Base-by-base conservation (phyloP, 2,888 invertebrate genomes). In the Acleris emargana region DNA sequence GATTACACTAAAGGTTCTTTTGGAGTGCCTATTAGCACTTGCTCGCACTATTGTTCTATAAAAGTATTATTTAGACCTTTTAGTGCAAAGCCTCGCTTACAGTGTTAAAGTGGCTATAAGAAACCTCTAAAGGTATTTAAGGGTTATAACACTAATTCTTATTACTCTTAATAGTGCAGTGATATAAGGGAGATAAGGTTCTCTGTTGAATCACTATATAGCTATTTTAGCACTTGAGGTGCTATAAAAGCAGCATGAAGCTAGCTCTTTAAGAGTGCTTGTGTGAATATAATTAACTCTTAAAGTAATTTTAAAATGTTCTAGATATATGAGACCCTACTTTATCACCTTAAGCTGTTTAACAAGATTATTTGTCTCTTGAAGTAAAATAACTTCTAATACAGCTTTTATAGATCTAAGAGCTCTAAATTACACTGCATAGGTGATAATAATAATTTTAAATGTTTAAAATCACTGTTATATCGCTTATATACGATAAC, bases 81-180 rank as follows among this genome's bases (percentile, higher is more conserved):
- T 49, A 20, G 20, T 49, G 49, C 49, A 20, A 5, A 49, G 11
- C 20, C 18, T 20, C 49, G 20, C 49, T 20, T 49, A 49, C 49
- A 20, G 49, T 49, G 49, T 49, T 49, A 49, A 17, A 49, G 20
- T 20, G 20, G 49, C 49, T 49, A 49, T 49, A 49, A 49, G 20
- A 49, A 49, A 20, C 17, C 18, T 13, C 22, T 22, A 22, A 22
- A 22, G 22, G 3, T 22, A 22, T 22, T 4, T 22, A 22, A 22
- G 22, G 22, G 49, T 20, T 17, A 13, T 20, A 9, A 49, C 11
- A 49, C 18, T 9, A 49, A 49, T 49, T 49, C 49, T 49, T 49
- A 49, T 49, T 20, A 20, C 49, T 49, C 49, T 49, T 49, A 49
- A 20, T 49, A 49, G 20, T 49, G 20, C 20, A 49, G 49, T 49